phyloP scores from a whole-genome alignment of 2,113 vertebrate species.

The Spermophilus dauricus region DNA sequence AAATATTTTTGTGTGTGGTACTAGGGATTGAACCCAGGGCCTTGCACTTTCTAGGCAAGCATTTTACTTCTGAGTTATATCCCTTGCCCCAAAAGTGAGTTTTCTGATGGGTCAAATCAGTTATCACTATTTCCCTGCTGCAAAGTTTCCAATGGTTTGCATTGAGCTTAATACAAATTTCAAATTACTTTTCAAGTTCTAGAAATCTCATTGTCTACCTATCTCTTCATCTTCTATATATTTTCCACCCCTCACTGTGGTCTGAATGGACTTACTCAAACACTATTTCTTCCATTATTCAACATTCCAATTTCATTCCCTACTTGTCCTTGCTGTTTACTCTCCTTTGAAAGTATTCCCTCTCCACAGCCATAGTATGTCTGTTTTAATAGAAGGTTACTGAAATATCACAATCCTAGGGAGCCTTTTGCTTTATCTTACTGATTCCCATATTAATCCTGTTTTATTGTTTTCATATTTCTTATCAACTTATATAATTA shows the following conservation, averaged over 20 bases:
- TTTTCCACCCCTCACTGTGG: background rate
- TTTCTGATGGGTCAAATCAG: slow-evolving; percentile 20
- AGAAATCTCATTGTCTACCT: background rate
- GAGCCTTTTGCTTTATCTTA: background rate
- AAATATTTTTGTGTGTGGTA: too few species aligned
- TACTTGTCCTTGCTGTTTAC: background rate
- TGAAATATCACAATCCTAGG: background rate
- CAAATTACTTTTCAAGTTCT: background rate
- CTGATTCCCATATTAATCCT: background rate
- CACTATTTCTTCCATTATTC: background rate
- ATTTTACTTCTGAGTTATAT: too few species aligned
- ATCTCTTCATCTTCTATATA: background rate
- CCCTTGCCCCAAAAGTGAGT: background rate
- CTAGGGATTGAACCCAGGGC: too few species aligned
- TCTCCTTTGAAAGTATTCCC: background rate
- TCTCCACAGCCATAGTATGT: background rate
- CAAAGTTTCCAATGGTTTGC: background rate
- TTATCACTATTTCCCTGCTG: background rate
- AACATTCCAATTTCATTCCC: background rate
- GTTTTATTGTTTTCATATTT: background rate
- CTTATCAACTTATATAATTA: background rate
- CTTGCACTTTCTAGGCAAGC: too few species aligned
- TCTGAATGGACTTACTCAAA: background rate
- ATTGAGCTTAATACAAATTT: background rate
- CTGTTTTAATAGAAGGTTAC: background rate